These are phyloP conservation scores for Incurvaria masculella DNA, from an alignment of 2,888 invertebrate genomes.

Conservation along the genomic window DNA sequence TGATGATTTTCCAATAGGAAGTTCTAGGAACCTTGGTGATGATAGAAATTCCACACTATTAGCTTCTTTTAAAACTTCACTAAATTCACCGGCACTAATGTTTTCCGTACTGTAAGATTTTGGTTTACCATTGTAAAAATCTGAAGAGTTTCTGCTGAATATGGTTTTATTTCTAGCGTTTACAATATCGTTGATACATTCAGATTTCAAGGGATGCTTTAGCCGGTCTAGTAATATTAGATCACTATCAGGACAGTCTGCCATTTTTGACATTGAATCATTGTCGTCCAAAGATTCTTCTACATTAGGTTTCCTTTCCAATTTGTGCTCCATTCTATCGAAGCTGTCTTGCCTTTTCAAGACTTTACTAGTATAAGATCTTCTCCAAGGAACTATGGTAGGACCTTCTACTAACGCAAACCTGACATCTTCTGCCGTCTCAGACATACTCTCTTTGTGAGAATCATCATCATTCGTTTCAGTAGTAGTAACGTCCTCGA, in stretches of 20 bases:
- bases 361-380: slow-evolving; percentile 21
- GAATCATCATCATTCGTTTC: slow-evolving; percentile 35
- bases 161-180: slow-evolving; percentile 26
- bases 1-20: neutral
- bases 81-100: slow-evolving; percentile 29
- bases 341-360: slow-evolving; percentile 36
- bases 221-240: neutral
- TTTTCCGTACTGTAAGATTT: slow-evolving; percentile 46
- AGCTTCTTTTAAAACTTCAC: slow-evolving; percentile 36
- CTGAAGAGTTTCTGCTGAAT: slow-evolving; percentile 30
- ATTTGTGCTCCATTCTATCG: slow-evolving; percentile 24
- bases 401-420: neutral
- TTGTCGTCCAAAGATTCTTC: neutral
- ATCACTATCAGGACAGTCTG: neutral
- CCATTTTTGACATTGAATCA: neutral
- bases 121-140: slow-evolving; percentile 40
- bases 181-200: slow-evolving; percentile 12
- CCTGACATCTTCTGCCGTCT: slow-evolving; percentile 14
- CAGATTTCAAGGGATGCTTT: neutral
- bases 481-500: slow-evolving; percentile 35
- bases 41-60: slow-evolving; percentile 39
- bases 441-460: slow-evolving; percentile 19
- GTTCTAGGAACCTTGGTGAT: slow-evolving; percentile 14
- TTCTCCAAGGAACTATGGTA: neutral
- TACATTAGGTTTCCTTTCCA: slow-evolving; percentile 17